Base-by-base conservation (phyloP, 2,888 invertebrate genomes). In the Trichogramma evanescens region DNA sequence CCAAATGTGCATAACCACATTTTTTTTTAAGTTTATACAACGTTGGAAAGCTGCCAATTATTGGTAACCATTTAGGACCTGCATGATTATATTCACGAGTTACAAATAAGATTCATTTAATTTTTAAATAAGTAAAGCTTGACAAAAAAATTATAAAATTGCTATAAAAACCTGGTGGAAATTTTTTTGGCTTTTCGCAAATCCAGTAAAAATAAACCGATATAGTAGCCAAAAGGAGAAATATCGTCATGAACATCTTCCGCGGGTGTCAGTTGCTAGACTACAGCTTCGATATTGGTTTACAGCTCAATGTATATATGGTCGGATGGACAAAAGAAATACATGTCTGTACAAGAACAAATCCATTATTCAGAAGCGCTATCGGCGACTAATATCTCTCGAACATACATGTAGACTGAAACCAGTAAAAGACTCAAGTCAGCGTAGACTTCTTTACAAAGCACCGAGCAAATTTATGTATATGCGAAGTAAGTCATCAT, bases 1-100 rank as follows among this genome's bases (percentile, higher is more conserved):
- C 87, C 65, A 85, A 76, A 75, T 87, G 85, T 65, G 83, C 82
- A 68, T 80, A 84, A 9, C 79, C 79, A 13, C 76, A 69, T 58
- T 75, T 72, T 2, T 78, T 79, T 5, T 76, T 72, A 39, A 79
- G 65, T 45, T 69, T 71, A 41, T 72, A 71, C 62, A 82, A 79
- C 39, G 73, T 65, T 1, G 74, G 68, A 3, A 81, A 76, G 65
- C 81, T 82, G 3, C 86, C 85, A 2, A 85, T 65, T 2, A 85
- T 66, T 3, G 85, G 85, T 10, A 82, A 62, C 81, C 83, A 83
- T 56, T 51, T 58, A 6, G 85, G 85, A 57, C 86, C 85, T 85
- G 62, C 51, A 67, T 64, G 49, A 54, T 26, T n/a, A 45, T 39
- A 46, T 10, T 3, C 7, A 13, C 26, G 39, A 13, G 26, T 38